These are phyloP conservation scores for Chelonia mydas DNA, from an alignment of 2,797 vertebrate genomes.

Conservation along the genomic window DNA sequence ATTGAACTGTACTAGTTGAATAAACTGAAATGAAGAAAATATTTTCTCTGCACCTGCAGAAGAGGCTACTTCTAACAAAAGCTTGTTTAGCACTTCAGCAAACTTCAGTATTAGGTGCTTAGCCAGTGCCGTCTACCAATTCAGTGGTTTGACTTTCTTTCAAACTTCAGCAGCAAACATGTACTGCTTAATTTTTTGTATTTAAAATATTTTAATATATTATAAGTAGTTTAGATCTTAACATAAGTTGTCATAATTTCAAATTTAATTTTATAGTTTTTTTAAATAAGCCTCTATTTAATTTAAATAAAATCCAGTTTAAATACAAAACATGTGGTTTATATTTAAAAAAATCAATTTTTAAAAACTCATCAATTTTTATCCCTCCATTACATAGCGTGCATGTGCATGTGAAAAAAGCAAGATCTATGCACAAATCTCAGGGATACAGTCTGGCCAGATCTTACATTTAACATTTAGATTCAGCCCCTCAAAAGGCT, in stretches of 20 bases:
- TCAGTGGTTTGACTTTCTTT: too few species aligned
- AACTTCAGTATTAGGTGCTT: too few species aligned
- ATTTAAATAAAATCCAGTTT: neutral
- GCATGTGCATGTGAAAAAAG: neutral
- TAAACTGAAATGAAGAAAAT: too few species aligned
- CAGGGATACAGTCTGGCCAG: neutral
- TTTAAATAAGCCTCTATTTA: neutral
- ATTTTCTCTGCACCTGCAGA: too few species aligned
- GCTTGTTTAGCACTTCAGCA: too few species aligned
- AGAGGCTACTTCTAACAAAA: too few species aligned
- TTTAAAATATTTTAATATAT: neutral
- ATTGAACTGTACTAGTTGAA: too few species aligned
- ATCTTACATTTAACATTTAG: neutral
- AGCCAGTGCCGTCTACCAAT: too few species aligned
- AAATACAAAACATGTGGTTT: neutral
- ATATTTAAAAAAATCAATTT: neutral
- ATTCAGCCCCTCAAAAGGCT: neutral
- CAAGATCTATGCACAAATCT: neutral
- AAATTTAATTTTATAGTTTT: neutral
- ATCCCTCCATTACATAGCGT: neutral
- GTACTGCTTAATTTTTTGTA: neutral
- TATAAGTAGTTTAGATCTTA: neutral
- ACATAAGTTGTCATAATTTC: neutral
- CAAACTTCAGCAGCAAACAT: too few species aligned
- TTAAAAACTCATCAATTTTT: neutral